Evolutionary conservation across 2,888 invertebrate species (phyloP).

Genomic region (Caenorhabditis afra): DNA sequence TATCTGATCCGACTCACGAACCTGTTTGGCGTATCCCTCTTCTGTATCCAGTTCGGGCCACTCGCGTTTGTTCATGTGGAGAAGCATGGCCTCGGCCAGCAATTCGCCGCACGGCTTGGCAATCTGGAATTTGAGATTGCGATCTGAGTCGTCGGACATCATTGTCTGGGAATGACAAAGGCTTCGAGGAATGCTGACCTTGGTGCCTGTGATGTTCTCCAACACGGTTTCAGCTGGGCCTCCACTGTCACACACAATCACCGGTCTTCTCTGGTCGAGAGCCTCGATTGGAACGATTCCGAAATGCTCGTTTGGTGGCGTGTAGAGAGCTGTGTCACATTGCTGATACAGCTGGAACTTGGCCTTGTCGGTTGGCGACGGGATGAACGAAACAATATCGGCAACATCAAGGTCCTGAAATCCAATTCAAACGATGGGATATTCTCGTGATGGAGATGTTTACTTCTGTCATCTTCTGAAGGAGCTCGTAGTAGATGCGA

Average conservation of each 20-base stretch:
- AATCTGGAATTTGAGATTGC: conserved; percentile 65
- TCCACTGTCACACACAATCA: conserved; percentile 95
- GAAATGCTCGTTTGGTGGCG: conserved; percentile 97
- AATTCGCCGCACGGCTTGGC: conserved; percentile 74
- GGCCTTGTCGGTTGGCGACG: conserved; percentile 81
- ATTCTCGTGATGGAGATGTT: not conserved
- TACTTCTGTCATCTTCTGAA: conserved; percentile 80
- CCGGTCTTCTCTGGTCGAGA: conserved; percentile 94
- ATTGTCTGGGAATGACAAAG: conserved; percentile 6
- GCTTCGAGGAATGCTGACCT: conserved; percentile 61
- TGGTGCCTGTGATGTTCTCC: conserved; percentile 82
- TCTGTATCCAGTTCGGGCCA: conserved; percentile 79
- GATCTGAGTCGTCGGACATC: conserved; percentile 9
- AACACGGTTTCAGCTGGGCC: conserved; percentile 94
- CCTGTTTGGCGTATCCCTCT: conserved; percentile 75
- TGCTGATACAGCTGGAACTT: conserved; percentile 81
- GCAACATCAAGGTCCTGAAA: conserved; percentile 75
- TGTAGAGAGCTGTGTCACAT: conserved; percentile 86
- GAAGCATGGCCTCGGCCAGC: conserved; percentile 77
- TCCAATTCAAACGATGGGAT: not conserved
- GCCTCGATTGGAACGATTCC: conserved; percentile 99
- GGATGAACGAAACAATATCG: conserved; percentile 81
- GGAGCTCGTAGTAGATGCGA: conserved; percentile 81
- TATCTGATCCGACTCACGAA: conserved; percentile 60
- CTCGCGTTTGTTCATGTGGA: conserved; percentile 75